Conservation (phyloP, 2,113 vertebrate species). For the Xenopus borealis region DNA sequence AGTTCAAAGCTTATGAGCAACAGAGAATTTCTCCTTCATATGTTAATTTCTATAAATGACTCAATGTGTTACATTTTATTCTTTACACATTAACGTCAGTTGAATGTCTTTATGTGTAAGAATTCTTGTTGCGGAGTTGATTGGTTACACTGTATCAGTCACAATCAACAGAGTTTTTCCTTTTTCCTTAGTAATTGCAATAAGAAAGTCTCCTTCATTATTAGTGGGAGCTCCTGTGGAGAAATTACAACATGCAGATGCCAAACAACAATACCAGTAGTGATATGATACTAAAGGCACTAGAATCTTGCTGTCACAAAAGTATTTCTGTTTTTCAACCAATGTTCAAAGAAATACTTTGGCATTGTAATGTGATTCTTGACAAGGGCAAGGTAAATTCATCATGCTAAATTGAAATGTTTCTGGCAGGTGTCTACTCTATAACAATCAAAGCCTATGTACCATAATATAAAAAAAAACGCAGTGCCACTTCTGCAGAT, state of each 20-base stretch:
- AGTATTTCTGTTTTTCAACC: slow-evolving; percentile 64
- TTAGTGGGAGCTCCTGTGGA: slow-evolving; percentile 51
- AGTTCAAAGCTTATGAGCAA: slow-evolving; percentile 8
- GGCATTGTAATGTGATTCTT: slow-evolving; percentile 82
- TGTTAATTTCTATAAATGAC: slow-evolving; percentile 40
- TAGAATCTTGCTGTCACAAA: slow-evolving; percentile 61
- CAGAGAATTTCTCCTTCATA: slow-evolving; percentile 29
- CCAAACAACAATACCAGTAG: slow-evolving; percentile 50
- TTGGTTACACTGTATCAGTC: slow-evolving; percentile 47
- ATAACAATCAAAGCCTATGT: slow-evolving; percentile 77
- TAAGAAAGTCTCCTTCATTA: slow-evolving; percentile 50
- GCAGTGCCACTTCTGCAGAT: slow-evolving; percentile 46
- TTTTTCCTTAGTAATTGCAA: slow-evolving; percentile 52
- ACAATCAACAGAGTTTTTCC: slow-evolving; percentile 51
- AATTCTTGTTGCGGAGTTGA: slow-evolving; percentile 48
- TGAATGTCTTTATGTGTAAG: slow-evolving; percentile 30
- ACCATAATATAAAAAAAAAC: slow-evolving; percentile 72
- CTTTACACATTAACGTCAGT: slow-evolving; percentile 47
- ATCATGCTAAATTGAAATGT: slow-evolving; percentile 89
- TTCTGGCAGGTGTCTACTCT: slow-evolving; percentile 88
- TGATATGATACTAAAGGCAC: slow-evolving; percentile 60
- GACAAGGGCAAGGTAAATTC: slow-evolving; percentile 85
- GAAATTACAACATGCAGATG: slow-evolving; percentile 43
- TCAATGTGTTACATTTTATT: slow-evolving; percentile 47
- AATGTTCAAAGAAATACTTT: slow-evolving; percentile 72